These are phyloP conservation scores for Gobio gobio DNA, from an alignment of 2,113 vertebrate species.

Conservation along the genomic window DNA sequence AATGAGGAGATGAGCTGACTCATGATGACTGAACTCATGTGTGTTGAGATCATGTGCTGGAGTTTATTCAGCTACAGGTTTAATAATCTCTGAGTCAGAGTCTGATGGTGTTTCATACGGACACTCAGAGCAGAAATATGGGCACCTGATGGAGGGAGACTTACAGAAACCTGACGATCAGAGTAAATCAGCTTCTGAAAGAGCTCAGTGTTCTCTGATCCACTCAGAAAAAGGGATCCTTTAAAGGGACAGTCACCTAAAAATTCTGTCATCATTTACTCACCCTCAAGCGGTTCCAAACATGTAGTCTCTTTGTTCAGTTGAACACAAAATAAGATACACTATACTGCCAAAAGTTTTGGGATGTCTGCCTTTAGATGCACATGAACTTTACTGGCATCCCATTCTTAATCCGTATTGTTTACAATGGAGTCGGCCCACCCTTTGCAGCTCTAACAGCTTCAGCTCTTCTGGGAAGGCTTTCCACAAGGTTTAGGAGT, in stretches of 20 bases:
- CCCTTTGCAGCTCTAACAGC: no score
- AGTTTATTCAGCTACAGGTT: background rate
- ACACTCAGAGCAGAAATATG: slow-evolving; percentile 33
- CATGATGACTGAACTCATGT: background rate
- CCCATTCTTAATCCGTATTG: no score
- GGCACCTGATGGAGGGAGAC: background rate
- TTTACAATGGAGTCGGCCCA: no score
- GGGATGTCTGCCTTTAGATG: no score
- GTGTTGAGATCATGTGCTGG: background rate
- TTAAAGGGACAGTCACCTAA: background rate
- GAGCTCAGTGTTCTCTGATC: slow-evolving; percentile 35
- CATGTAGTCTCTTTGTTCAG: no score
- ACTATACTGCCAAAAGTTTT: no score
- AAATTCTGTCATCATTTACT: background rate
- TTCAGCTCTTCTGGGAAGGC: no score
- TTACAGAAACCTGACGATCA: background rate
- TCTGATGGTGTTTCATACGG: background rate
- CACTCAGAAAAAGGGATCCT: background rate
- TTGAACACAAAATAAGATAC: no score
- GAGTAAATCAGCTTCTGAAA: slow-evolving; percentile 61
- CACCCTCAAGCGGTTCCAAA: no score
- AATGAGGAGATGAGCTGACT: background rate
- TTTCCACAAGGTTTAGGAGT: no score
- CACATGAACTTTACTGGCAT: no score
- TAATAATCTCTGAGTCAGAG: background rate